Base-by-base conservation (phyloP, 2,888 invertebrate genomes). In the Lycophotia porphyrea region DNA sequence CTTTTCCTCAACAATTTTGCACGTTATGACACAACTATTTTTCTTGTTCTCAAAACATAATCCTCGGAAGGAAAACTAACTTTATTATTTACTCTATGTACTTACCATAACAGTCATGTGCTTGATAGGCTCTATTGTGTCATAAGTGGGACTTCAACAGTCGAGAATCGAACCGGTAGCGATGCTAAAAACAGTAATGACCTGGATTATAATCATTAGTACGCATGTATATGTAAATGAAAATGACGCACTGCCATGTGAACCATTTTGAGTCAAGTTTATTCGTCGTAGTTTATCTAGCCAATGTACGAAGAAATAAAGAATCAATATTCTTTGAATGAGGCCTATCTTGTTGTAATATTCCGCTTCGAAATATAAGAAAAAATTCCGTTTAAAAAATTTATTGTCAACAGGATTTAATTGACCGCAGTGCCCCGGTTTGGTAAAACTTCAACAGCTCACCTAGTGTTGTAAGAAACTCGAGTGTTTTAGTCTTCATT, bases 1-100 rank as follows among this genome's bases (percentile, higher is more conserved):
- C 5, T 70, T 82, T 61, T 81, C 84, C 84, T 84, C 34, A 73
- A 60, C 18, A 61, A 63, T 84, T 84, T 84, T 84, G 72, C 84
- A 55, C 42, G 15, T 0, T 21, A 66, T 80, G 71, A 84, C 72
- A 9, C 42, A 75, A 18, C 18, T 73, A 66, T 80, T 68, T 60
- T 78, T 58, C 76, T 79, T 18, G 36, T 31, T 52, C 69, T 83
- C 44, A 79, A 72, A 84, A 73, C 72, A 80, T 64, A 42, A 64
- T 70, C 61, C 13, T 70, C 31, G 39, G 15, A 67, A 82, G 82
- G 84, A 82, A 82, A 82, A 84, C n/a, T 49, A 0, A 34, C 27
- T 66, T 52, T 75, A 73, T 84, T 84, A 80, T 82, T 80, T 58
- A 78, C 63, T n/a, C 5, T 0, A n/a, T 55, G 61, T 74, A 66